Base-by-base conservation (phyloP, 1,140 invertebrate genomes). In the Augochlora pura region DNA sequence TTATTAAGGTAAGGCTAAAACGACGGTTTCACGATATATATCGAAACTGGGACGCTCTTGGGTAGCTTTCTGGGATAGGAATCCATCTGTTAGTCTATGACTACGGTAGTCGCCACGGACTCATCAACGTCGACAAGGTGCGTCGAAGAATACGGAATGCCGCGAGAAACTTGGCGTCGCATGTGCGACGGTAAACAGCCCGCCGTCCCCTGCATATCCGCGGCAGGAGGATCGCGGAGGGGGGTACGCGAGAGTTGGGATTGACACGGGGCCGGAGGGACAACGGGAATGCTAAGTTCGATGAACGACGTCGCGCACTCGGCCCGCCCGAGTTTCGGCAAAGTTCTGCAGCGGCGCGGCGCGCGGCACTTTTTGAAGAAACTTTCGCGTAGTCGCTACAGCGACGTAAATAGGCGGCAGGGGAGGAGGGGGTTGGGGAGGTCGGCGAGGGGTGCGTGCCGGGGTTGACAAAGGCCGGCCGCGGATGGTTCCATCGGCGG, bases 251-350 rank as follows among this genome's bases (percentile, higher is more conserved):
- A 7, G 8, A n/a, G n/a, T n/a, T 21, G 32, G 62, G 63, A 14
- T 42, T 23, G 63, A 42, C 38, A 10, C 21, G 63, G 38, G 82
- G 82, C 76, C 78, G 73, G 73, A 57, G 67, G 86, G 83, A 78
- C 83, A 80, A 72, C 88, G 81, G 84, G 88, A 82, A 88, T 88
- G 88, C 82, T 85, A 84, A 90, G 88, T 90, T 88, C 84, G 87
- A 86, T 77, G 57, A 63, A 54, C 59, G n/a, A 18, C 49, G 27
- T 6, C 25, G n/a, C 12, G 27, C 27, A 27, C 52, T 54, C 71
- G 63, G 23, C 46, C 39, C 21, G 23, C 46, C 27, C 16, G 21
- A 62, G 49, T 46, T 81, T 85, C 66, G 32, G 66, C 38, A 62
- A 85, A 84, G 72, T 77, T 81, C 14, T 27, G 49, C 16, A 46